Conservation (phyloP, 2,888 invertebrate genomes). For the Himalopsyche anomala region DNA sequence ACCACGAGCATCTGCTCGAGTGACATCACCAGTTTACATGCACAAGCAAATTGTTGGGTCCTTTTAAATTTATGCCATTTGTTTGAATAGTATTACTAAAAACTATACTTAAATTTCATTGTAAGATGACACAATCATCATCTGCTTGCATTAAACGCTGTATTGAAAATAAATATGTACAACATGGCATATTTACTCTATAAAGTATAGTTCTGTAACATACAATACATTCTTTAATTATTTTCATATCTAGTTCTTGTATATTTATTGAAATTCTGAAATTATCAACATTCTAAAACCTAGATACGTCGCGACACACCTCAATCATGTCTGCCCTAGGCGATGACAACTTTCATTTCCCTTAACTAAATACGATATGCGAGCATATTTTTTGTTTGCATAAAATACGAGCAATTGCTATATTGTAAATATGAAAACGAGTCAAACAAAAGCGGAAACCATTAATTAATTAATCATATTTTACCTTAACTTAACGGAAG, state of each 20-base stretch:
- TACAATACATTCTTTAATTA: background rate
- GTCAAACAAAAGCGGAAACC: constrained; percentile 8
- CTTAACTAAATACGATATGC: constrained; percentile 27
- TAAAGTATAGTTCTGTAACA: no score
- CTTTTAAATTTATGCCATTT: no score
- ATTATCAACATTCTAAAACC: constrained; percentile 9
- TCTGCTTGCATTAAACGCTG: no score
- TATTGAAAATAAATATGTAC: background rate
- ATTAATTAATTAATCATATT: background rate
- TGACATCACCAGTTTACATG: no score
- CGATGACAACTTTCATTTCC: constrained; percentile 43
- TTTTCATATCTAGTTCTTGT: background rate
- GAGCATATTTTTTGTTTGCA: constrained; percentile 35
- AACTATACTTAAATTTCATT: no score
- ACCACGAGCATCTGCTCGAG: no score
- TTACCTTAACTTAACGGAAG: background rate
- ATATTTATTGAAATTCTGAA: constrained; percentile 36
- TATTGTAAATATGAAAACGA: constrained; percentile 9
- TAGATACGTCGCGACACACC: constrained; percentile 15
- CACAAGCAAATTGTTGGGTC: no score
- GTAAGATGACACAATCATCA: no score
- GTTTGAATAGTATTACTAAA: no score
- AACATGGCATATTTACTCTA: background rate
- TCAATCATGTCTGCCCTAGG: constrained; percentile 40
- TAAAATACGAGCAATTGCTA: constrained; percentile 1